Conservation (phyloP, 2,797 vertebrate species). For the Centropyge bicolor region DNA sequence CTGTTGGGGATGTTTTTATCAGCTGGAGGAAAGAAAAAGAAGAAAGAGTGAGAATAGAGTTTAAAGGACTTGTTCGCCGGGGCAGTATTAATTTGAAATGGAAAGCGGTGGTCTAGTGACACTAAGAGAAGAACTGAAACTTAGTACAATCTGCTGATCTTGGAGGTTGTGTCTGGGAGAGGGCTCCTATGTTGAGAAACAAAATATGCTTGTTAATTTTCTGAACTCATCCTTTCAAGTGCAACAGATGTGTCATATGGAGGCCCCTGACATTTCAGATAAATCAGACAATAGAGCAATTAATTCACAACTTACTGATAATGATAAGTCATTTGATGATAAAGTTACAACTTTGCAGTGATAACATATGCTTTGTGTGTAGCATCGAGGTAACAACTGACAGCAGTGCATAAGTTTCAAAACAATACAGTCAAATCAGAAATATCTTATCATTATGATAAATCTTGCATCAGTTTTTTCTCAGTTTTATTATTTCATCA, state of each 20-base stretch:
- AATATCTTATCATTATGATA: too few relatives aligned
- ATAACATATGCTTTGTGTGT: too few relatives aligned
- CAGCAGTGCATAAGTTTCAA: too few relatives aligned
- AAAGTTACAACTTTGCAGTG: too few relatives aligned
- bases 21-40: constrained; percentile 61
- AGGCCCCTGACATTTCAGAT: too few relatives aligned
- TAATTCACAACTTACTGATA: neutral
- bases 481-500: too few relatives aligned
- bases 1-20: constrained; percentile 89
- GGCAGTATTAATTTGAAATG: constrained; percentile 3
- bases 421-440: too few relatives aligned
- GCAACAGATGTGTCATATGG: neutral
- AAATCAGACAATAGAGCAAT: neutral
- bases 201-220: constrained; percentile 31
- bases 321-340: neutral
- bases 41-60: neutral
- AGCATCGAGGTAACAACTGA: too few relatives aligned
- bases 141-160: constrained; percentile 47
- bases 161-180: constrained; percentile 32
- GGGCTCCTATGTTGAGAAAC: constrained; percentile 46
- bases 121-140: constrained; percentile 10
- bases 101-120: neutral
- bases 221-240: neutral
- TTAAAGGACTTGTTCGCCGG: neutral
- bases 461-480: too few relatives aligned